Evolutionary conservation across 2,888 invertebrate species (phyloP).

Genomic region (Schizotus pectinicornis): DNA sequence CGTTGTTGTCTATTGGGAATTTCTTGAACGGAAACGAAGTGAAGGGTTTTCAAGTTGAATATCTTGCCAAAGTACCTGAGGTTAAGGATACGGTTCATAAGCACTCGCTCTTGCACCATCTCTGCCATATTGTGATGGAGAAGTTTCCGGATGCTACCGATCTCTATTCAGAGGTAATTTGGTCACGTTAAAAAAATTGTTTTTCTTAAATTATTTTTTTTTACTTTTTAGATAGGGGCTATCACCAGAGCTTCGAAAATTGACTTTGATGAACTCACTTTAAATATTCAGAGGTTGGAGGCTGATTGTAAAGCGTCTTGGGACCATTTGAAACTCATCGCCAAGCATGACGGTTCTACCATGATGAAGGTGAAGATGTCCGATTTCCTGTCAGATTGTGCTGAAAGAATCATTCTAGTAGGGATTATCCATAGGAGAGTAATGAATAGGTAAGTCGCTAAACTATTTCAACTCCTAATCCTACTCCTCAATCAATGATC

Average conservation of each 20-base stretch:
- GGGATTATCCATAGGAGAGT: slow-evolving; percentile 91
- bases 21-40: slow-evolving; percentile 93
- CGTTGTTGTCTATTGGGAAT: slow-evolving; percentile 93
- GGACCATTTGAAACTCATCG: slow-evolving; percentile 94
- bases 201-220: slow-evolving; percentile 7
- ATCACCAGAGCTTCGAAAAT: slow-evolving; percentile 91
- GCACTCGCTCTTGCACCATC: slow-evolving; percentile 95
- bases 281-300: slow-evolving; percentile 88
- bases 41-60: slow-evolving; percentile 97
- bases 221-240: slow-evolving; percentile 74
- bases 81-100: slow-evolving; percentile 99
- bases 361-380: slow-evolving; percentile 93
- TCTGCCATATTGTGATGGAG: slow-evolving; percentile 97
- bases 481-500: too few species aligned
- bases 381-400: slow-evolving; percentile 95
- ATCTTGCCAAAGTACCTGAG: slow-evolving; percentile 96
- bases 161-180: slow-evolving; percentile 91
- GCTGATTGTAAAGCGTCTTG: slow-evolving; percentile 96
- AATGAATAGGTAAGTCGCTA: slow-evolving; percentile 73
- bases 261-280: slow-evolving; percentile 90
- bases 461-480: not conserved
- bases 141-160: slow-evolving; percentile 95
- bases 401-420: slow-evolving; percentile 94
- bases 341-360: slow-evolving; percentile 90
- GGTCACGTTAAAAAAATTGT: slow-evolving; percentile 2